Percentiles rank a stretch among this genome's conserved stretches.
Evolutionary conservation across 2,113 vertebrate species (phyloP).

Genomic region (Leuciscus idus): DNA sequence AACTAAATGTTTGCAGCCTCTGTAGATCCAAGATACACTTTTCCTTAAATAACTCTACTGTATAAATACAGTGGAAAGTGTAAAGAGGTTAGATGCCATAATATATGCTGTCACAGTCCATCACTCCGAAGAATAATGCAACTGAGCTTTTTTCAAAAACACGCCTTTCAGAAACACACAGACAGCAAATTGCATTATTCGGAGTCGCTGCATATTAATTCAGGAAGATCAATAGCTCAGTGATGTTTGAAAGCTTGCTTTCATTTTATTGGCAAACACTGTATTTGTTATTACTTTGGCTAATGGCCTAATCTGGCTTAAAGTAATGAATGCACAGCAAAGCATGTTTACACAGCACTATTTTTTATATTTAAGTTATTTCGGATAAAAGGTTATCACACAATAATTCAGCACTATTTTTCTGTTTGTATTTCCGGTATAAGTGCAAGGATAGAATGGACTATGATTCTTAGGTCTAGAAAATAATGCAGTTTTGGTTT

Average conservation of each 20-base stretch:
- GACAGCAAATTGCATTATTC: conserved; percentile 44
- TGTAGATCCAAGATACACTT: not conserved
- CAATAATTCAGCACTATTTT: not conserved
- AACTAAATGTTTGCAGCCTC: not conserved
- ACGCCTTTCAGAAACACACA: conserved; percentile 24
- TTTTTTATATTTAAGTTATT: not conserved
- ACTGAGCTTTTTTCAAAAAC: conserved; percentile 35
- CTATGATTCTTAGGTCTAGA: not conserved
- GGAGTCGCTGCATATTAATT: conserved; percentile 38
- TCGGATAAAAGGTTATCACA: not conserved
- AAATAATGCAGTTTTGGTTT: not conserved
- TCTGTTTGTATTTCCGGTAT: not conserved
- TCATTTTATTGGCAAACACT: conserved; percentile 49
- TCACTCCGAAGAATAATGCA: conserved; percentile 13
- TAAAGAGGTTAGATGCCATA: conserved; percentile 20
- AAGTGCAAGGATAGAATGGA: not conserved
- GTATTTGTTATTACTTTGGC: conserved; percentile 47
- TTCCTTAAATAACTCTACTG: not conserved
- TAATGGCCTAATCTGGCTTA: conserved; percentile 60
- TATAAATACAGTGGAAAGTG: conserved; percentile 31
- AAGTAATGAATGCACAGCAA: conserved; percentile 50
- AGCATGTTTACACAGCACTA: conserved; percentile 30
- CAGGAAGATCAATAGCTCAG: conserved; percentile 53
- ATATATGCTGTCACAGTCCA: conserved; percentile 45
- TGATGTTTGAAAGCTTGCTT: conserved; percentile 51